phyloP scores from a whole-genome alignment of 2,888 invertebrate species.

The Crematogaster levior region DNA sequence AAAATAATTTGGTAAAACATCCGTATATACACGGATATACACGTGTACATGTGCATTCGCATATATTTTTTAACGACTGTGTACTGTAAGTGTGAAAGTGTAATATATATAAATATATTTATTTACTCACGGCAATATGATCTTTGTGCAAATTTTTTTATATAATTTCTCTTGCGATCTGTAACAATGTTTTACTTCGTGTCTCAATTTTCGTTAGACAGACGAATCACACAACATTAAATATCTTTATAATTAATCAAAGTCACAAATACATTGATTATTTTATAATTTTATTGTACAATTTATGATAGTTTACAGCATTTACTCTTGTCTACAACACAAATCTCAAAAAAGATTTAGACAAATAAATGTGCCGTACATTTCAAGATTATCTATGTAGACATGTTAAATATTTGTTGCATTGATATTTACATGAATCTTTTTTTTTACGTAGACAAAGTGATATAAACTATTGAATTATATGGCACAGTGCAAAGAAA shows the following conservation, averaged over 20 bases:
- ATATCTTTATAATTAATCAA: neutral
- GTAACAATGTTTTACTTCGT: neutral
- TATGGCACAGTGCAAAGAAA: too few relatives aligned
- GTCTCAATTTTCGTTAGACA: neutral
- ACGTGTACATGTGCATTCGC: slow-evolving; percentile 46
- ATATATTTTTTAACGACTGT: slow-evolving; percentile 78
- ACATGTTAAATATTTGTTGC: too few relatives aligned
- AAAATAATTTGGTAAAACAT: slow-evolving; percentile 38
- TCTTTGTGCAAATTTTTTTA: neutral
- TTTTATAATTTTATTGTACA: too few relatives aligned
- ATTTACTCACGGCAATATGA: slow-evolving; percentile 75
- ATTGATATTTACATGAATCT: too few relatives aligned
- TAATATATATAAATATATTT: slow-evolving; percentile 78
- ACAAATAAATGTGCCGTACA: too few relatives aligned
- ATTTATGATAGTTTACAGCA: too few relatives aligned
- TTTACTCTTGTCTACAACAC: too few relatives aligned
- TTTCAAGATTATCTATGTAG: too few relatives aligned
- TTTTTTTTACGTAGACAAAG: too few relatives aligned
- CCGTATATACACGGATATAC: slow-evolving; percentile 4
- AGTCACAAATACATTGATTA: too few relatives aligned
- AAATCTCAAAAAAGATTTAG: too few relatives aligned
- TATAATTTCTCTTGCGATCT: neutral
- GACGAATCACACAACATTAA: neutral
- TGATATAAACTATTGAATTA: too few relatives aligned
- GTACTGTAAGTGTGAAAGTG: slow-evolving; percentile 80